phyloP scores from a whole-genome alignment of 2,888 invertebrate genomes.

The Automeris io region DNA sequence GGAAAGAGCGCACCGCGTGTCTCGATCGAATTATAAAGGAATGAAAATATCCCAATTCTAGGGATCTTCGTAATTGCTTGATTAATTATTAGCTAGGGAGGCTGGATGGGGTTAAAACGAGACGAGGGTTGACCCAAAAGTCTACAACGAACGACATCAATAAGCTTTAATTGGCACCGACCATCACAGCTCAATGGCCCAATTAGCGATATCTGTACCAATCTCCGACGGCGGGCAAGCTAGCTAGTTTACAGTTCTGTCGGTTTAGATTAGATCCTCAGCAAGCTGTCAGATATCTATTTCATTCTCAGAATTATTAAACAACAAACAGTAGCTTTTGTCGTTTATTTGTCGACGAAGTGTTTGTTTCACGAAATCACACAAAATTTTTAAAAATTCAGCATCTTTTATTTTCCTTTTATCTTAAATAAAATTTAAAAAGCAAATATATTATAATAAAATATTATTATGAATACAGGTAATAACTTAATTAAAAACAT shows the following conservation, averaged over 20 bases:
- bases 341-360: no score
- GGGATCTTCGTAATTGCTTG: conserved; percentile 64
- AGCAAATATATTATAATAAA: no score
- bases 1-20: neutral
- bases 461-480: no score
- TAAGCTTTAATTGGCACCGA: conserved; percentile 67
- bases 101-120: conserved; percentile 63
- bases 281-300: conserved; percentile 17
- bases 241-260: conserved; percentile 22
- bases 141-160: conserved; percentile 64
- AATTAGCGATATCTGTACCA: conserved; percentile 58
- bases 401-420: no score
- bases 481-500: no score
- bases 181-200: conserved; percentile 65
- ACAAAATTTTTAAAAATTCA: no score
- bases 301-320: no score
- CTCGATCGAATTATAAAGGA: conserved; percentile 23
- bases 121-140: conserved; percentile 65
- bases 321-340: no score
- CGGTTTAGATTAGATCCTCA: conserved; percentile 20
- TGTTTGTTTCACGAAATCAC: no score
- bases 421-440: no score
- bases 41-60: conserved; percentile 44
- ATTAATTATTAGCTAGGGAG: conserved; percentile 68
- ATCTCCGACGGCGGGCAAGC: conserved; percentile 20